Conservation (phyloP, 2,113 vertebrate genomes). For the Odocoileus hemionus region DNA sequence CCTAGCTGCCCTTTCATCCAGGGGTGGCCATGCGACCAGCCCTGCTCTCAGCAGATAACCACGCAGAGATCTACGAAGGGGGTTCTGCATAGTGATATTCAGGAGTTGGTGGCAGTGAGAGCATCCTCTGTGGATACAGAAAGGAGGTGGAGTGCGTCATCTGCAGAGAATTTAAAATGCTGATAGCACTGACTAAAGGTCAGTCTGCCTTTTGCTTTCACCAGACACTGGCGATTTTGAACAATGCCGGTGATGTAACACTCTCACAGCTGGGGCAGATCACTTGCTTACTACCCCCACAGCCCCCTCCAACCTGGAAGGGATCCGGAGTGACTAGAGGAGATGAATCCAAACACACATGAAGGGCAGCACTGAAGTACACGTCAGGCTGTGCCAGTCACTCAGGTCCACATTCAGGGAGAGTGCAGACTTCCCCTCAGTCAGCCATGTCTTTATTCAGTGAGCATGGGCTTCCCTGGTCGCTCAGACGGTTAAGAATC, state of each 20-base stretch:
- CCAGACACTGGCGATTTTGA: neutral
- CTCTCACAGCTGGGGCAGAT: neutral
- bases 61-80: neutral
- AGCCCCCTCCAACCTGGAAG: neutral
- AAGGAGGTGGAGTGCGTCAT: neutral
- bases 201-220: neutral
- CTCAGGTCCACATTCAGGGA: neutral
- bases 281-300: neutral
- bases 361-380: neutral
- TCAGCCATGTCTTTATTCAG: neutral
- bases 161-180: neutral
- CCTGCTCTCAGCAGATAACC: neutral
- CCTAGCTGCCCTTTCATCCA: neutral
- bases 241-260: rapidly evolving
- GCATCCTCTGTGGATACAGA: neutral
- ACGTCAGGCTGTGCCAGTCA: neutral
- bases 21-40: rapidly evolving
- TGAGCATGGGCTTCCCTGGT: neutral
- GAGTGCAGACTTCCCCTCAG: neutral
- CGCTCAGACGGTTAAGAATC: neutral
- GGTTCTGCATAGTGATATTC: neutral
- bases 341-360: neutral
- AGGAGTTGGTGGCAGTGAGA: neutral
- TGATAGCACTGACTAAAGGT: neutral
- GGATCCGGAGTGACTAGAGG: neutral